Evolutionary conservation across 2,797 vertebrate species (phyloP).

Genomic region (Buphagus erythrorhynchus): DNA sequence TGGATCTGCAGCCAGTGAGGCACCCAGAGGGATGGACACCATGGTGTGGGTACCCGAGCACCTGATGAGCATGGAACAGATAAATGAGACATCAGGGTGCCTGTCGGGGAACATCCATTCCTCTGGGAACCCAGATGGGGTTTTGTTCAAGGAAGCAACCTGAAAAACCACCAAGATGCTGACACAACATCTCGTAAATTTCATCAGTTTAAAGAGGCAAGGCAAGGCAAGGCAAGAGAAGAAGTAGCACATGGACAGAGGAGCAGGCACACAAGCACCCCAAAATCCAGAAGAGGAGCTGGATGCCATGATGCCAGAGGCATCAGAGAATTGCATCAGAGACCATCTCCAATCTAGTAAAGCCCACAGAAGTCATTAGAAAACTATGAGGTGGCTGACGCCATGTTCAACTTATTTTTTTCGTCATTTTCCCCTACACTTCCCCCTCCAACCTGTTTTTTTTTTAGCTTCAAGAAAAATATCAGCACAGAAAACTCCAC

Average conservation of each 20-base stretch:
- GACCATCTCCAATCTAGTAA: neutral
- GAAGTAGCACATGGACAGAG: neutral
- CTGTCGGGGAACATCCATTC: neutral
- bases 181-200: neutral
- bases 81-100: fast-evolving
- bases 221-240: neutral
- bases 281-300: neutral
- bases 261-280: neutral
- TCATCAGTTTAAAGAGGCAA: neutral
- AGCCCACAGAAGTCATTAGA: neutral
- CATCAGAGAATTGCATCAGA: neutral
- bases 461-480: neutral
- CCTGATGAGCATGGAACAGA: fast-evolving
- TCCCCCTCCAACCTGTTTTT: fast-evolving
- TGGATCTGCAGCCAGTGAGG: neutral
- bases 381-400: neutral
- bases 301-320: neutral
- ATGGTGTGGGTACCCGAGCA: fast-evolving
- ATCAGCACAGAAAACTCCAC: neutral
- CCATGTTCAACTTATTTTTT: fast-evolving
- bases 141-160: neutral
- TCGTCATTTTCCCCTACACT: neutral
- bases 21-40: neutral
- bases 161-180: neutral
- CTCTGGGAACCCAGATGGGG: neutral